Conservation (phyloP, 2,797 vertebrate species). For the Bradypus variegatus region DNA sequence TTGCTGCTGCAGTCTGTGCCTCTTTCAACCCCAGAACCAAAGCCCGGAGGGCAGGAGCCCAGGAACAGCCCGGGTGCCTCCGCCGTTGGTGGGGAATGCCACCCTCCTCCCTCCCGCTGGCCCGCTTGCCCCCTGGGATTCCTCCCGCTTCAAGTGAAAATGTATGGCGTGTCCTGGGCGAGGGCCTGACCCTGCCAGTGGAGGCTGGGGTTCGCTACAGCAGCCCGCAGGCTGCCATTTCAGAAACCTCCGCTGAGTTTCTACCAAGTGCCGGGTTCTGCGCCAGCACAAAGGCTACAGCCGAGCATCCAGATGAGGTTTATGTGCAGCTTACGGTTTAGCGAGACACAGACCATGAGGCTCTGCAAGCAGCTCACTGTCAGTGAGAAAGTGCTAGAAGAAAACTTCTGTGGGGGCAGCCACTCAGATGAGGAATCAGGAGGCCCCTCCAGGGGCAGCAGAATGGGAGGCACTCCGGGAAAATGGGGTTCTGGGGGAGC, state of each 20-base stretch:
- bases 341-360: fast-evolving
- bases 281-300: fast-evolving
- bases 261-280: neutral
- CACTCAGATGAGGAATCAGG: no score
- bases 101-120: neutral
- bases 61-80: neutral
- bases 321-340: fast-evolving
- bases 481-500: no score
- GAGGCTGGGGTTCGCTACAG: neutral
- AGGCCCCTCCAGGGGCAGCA: neutral
- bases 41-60: neutral
- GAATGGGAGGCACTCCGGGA: neutral
- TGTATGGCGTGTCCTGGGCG: neutral
- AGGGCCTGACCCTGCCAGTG: neutral
- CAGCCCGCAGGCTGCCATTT: neutral
- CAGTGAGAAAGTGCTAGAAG: neutral
- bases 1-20: fast-evolving
- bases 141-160: neutral
- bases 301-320: neutral
- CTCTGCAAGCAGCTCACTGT: neutral
- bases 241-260: neutral
- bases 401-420: neutral
- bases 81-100: fast-evolving
- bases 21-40: neutral
- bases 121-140: neutral